phyloP scores from a whole-genome alignment of 2,888 invertebrate genomes.

The Caenorhabditis becei region DNA sequence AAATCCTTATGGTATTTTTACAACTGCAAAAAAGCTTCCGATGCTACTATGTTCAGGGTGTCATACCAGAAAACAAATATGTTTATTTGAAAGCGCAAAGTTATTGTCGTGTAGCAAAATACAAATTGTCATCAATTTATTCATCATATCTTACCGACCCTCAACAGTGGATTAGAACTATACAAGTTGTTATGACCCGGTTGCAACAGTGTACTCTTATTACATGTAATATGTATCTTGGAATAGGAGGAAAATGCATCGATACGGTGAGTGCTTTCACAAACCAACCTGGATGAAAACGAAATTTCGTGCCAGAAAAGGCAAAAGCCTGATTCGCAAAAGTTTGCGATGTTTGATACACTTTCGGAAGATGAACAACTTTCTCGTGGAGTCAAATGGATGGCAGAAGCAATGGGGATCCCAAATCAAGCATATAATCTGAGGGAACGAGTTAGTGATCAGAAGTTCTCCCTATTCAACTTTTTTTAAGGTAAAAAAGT shows the following conservation, averaged over 20 bases:
- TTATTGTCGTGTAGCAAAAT: constrained; percentile 48
- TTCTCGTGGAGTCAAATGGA: constrained; percentile 9
- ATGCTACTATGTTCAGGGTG: constrained; percentile 3
- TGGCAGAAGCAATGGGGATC: constrained; percentile 53
- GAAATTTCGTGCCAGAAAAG: not conserved
- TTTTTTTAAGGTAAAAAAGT: not conserved
- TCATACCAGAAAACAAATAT: constrained; percentile 36
- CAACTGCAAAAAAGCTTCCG: no score
- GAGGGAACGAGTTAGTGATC: constrained; percentile 5
- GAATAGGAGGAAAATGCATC: constrained; percentile 59
- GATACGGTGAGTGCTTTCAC: constrained; percentile 29
- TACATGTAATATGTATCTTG: constrained; percentile 54
- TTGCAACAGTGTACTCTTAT: constrained; percentile 55
- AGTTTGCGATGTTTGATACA: not conserved
- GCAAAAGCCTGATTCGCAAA: not conserved
- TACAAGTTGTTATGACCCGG: constrained; percentile 61
- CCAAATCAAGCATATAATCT: constrained; percentile 17
- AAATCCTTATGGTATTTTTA: constrained; percentile 57
- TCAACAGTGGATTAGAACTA: constrained; percentile 50
- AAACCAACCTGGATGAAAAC: no score
- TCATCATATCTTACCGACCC: constrained; percentile 21
- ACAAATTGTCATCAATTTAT: constrained; percentile 39
- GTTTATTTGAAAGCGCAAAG: constrained; percentile 35
- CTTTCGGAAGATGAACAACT: not conserved
- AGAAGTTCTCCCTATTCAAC: not conserved